Conservation (phyloP, 2,113 vertebrate genomes). For the Athene cunicularia region DNA sequence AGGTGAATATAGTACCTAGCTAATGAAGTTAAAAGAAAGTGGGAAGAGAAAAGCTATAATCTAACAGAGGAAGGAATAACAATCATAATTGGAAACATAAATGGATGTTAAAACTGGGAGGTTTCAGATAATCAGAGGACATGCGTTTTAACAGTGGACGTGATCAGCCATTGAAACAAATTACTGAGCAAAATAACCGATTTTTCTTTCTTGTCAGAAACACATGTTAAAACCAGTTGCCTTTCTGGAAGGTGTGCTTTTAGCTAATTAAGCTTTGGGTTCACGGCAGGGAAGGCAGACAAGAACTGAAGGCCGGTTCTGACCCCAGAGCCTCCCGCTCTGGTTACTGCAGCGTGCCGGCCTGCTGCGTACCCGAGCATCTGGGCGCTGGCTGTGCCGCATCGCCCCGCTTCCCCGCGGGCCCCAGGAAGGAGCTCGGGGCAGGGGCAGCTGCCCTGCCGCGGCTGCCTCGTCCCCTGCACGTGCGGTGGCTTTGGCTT, state of each 20-base stretch:
- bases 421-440: background rate
- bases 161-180: background rate
- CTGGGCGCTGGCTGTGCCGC: background rate
- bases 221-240: background rate
- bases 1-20: background rate
- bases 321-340: background rate
- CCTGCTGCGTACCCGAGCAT: fast-evolving
- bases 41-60: background rate
- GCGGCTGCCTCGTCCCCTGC: background rate
- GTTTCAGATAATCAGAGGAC: background rate
- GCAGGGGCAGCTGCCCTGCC: background rate
- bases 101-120: background rate
- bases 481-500: background rate
- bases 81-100: background rate
- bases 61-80: background rate
- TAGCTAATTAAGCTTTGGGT: background rate
- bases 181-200: background rate
- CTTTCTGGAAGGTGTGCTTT: background rate
- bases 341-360: background rate
- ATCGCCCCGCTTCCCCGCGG: too few species aligned
- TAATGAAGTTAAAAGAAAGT: background rate
- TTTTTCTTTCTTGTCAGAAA: background rate
- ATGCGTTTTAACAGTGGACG: background rate
- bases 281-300: background rate
- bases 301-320: background rate